Evolutionary conservation across 2,113 vertebrate species (phyloP), one percentile per base, ranked within the genome.

Genomic region (Felis catus): DNA sequence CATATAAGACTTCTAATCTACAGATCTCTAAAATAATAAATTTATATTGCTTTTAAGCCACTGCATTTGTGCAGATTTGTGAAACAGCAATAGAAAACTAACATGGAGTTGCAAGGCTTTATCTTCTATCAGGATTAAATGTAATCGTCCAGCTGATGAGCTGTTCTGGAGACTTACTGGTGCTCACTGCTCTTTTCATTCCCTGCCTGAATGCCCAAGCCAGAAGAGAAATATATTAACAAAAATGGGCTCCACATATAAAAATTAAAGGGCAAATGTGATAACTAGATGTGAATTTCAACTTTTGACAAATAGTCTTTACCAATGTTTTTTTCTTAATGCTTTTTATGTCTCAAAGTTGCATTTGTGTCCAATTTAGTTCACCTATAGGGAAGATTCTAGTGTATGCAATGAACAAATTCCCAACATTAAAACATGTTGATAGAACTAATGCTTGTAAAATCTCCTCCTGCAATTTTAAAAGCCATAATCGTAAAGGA

Each of bases 161-260:
- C 4, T 41, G 0, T 27, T 80, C 13, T 39, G 7, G 13, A 70
- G 41, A 91, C 2, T 1, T 31, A 3, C 11, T 36, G 3, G 10
- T 23, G 1, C 23, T 68, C 13, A 58, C 7, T 21, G 21, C 3
- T 33, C 4, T 10, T 6, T n/a, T 7, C 73, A 4, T 0, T 66
- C 70, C 21, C 27, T 23, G 15, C 4, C 31, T 95, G 31, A 88
- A 13, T 82, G 63, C 5, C 25, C 4, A 53, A 31, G 41, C 33
- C 0, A 63, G 29, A 82, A 45, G 12, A 45, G 8, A 2, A 55
- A 4, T 5, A 14, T 21, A 18, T n/a, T 23, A 13, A 83, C 7
- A 25, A 1, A 2, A 58, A 65, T 15, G n/a, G 0, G 1, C 4
- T 51, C 48, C 4, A 23, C 2, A 63, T 13, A 16, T 39, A 36